Conservation (phyloP, 2,797 vertebrate species). For the Coregonus suidteri region DNA sequence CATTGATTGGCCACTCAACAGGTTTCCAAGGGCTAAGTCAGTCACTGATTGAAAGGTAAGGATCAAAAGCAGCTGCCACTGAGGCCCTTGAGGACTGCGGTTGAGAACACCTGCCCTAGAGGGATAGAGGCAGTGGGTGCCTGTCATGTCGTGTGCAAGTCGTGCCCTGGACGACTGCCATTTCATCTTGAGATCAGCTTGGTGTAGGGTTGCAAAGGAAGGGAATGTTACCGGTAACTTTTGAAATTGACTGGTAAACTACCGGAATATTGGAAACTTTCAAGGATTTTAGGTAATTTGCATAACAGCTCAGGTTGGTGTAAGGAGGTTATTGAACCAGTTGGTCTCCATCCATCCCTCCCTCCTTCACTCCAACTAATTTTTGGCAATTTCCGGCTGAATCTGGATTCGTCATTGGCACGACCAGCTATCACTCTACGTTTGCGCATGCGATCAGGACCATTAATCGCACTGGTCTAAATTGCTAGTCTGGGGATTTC, state of each 20-base stretch:
- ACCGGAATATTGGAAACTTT: neutral
- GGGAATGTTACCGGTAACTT: neutral
- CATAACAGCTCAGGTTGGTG: too few relatives aligned
- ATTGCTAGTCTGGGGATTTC: neutral
- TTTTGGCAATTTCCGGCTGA: neutral
- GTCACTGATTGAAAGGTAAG: constrained; percentile 13
- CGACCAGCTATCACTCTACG: neutral
- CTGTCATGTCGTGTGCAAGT: neutral
- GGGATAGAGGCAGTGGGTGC: neutral
- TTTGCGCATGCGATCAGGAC: neutral
- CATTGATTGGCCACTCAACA: constrained; percentile 31
- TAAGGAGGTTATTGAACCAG: neutral
- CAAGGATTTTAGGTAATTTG: neutral
- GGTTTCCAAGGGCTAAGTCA: constrained; percentile 11
- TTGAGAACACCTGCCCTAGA: neutral
- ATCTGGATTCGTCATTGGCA: neutral
- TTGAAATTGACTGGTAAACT: neutral
- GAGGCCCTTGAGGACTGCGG: constrained; percentile 3
- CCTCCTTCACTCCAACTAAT: neutral
- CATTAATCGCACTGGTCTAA: neutral
- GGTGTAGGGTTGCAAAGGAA: neutral
- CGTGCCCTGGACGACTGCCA: neutral
- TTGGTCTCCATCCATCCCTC: neutral
- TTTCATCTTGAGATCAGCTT: neutral
- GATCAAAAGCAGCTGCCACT: neutral